phyloP scores from a whole-genome alignment of 2,113 vertebrate species.

The Upupa epops region DNA sequence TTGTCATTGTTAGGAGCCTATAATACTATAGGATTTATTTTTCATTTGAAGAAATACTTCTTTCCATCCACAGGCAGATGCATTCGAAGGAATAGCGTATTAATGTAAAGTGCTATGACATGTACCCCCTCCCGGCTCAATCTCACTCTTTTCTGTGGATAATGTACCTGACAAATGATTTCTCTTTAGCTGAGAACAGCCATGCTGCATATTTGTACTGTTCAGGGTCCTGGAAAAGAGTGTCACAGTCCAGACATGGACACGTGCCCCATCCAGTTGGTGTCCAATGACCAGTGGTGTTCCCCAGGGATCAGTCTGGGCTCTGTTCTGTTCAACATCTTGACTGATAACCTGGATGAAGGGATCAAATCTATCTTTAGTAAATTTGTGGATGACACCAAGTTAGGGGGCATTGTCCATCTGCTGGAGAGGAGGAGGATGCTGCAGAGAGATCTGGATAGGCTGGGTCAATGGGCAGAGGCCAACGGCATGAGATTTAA shows the following conservation, averaged over 20 bases:
- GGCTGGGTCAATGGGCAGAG: too few species aligned
- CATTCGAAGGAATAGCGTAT: not conserved
- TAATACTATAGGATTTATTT: conserved; percentile 18
- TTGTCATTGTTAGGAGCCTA: not conserved
- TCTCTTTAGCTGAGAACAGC: not conserved
- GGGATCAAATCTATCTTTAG: too few species aligned
- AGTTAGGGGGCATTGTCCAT: too few species aligned
- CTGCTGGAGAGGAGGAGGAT: too few species aligned
- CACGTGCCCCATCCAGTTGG: too few species aligned
- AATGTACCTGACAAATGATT: not conserved
- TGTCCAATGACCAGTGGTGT: too few species aligned
- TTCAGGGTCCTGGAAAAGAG: not conserved
- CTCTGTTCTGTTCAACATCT: too few species aligned
- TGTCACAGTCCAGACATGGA: not conserved
- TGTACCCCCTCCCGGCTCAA: not conserved
- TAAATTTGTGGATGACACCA: too few species aligned
- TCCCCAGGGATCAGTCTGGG: too few species aligned
- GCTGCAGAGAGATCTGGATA: too few species aligned
- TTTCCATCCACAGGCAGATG: not conserved
- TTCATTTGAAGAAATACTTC: conserved; percentile 40
- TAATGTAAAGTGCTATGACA: conserved; percentile 14
- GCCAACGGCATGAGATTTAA: too few species aligned
- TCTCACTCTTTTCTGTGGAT: not conserved
- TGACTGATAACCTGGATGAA: too few species aligned
- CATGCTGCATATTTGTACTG: not conserved